Base-by-base conservation (phyloP, 2,888 invertebrate species). In the Choristoneura rosaceana region DNA sequence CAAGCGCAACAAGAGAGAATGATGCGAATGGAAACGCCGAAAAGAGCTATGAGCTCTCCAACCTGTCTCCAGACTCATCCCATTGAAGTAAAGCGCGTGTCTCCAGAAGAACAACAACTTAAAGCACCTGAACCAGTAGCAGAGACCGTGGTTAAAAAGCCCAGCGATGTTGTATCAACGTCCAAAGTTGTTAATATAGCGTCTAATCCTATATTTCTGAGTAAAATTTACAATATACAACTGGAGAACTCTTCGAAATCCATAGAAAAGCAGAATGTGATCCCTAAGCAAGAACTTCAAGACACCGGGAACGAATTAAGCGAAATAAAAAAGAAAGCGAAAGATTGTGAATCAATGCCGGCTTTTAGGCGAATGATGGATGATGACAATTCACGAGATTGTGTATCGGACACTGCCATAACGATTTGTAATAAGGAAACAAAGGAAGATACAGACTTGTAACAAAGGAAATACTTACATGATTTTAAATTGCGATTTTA, bases 281-380 rank as follows among this genome's bases (percentile, higher is more conserved):
- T 15, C 8, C 50, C 3, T 17, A 17, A 52, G 7, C 50, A 17
- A 15, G 50, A 25, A 55, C 10, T 0, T 12, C 12, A 12, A 25
- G 25, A 25, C 25, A 25, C 2, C 25, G 12, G 12, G 10, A 52
- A 52, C 3, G 52, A 52, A 52, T 17, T 17, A 17, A 9, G 8
- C n/a, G 50, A 50, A 50, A n/a, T 8, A 15, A 55, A 12, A 12
- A 25, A 55, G 38, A 76, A 74, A 45, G 74, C 74, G 3, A 74
- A 74, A 45, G 75, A 76, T 68, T 75, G 74, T 58, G 76, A 76
- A 74, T 76, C 78, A 0, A 69, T 76, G 60, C 76, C 76, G 14
- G 74, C 71, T 60, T 67, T 76, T 17, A 74, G 69, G 9, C 69
- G 64, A 52, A 67, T 73, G 25, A 64, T 58, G 14, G 61, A 71